Evolutionary conservation across 1,140 invertebrate species (phyloP), one percentile per base, ranked within the genome.

Genomic region (Halotydeus destructor): DNA sequence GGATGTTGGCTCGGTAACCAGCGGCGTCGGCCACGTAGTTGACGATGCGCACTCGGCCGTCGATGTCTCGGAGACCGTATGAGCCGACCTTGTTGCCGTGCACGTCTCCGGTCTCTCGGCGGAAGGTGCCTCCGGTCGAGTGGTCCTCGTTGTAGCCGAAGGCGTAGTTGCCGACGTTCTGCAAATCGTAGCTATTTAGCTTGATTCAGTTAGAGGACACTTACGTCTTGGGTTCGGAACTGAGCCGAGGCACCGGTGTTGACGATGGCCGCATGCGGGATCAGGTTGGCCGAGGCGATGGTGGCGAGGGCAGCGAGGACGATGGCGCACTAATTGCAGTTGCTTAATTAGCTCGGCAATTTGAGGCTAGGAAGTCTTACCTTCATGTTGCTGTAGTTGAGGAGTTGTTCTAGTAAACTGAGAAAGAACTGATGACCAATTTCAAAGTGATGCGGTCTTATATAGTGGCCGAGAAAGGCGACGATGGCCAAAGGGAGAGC

Each of bases 71-170:
- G 5, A 55, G 44, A n/a, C 54, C 54, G 30, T 55, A 55, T 1
- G 48, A 50, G 19, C 54, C 54, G 21, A 48, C 34, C 5, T 49
- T 45, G 22, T 46, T 50, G 12, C 54, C 54, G 12, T 37, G 32
- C 28, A 44, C 44, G 37, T 49, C 48, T 2, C 54, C 52, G 11
- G 41, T 33, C 41, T 55, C 54, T 6, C 45, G 48, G n/a, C 54
- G 36, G 52, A 54, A 54, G 12, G 52, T 48, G 12, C 50, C 50
- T 23, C 52, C 52, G 30, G 48, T 44, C 3, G 46, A 36, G 26
- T 54, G 52, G 5, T 51, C 52, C 34, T 54, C 52, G 41, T 54
- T 50, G 47, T 54, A 54, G 1, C 52, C 52, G 31, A 54, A 54
- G 21, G 46, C 45, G 33, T 50, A 51, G 45, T 50, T 48, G 25